phyloP scores from a whole-genome alignment of 2,797 vertebrate genomes.

The Thripadectes ignobilis region DNA sequence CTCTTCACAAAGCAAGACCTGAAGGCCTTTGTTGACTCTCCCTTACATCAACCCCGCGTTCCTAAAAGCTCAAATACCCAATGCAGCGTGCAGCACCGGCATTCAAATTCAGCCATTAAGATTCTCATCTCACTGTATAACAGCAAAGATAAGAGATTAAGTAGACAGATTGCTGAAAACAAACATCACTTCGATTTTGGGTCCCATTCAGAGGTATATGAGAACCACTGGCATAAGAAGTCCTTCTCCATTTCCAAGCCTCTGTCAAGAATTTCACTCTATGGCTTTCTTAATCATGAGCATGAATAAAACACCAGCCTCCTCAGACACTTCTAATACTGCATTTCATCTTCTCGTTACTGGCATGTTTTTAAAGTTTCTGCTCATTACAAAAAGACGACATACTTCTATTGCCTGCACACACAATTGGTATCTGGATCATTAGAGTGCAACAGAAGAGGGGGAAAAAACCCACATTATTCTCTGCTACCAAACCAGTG shows the following conservation, averaged over 20 bases:
- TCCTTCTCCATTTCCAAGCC: background rate
- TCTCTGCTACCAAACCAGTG: background rate
- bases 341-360: background rate
- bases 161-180: background rate
- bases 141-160: background rate
- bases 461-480: background rate
- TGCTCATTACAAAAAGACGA: background rate
- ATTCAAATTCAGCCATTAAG: background rate
- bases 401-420: background rate
- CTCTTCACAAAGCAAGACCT: background rate
- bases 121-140: background rate
- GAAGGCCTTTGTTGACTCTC: fast-evolving
- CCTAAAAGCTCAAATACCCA: background rate
- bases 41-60: background rate
- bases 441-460: background rate
- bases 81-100: background rate
- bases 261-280: conserved; percentile 19
- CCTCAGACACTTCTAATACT: background rate
- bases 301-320: conserved; percentile 47
- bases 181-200: background rate
- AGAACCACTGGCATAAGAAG: background rate
- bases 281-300: background rate
- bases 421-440: background rate
- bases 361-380: conserved; percentile 31
- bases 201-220: background rate